These are phyloP conservation scores for Ephydatia muelleri DNA, from an alignment of 37 sponge, comb jelly and placozoan species.

Conservation along the genomic window DNA sequence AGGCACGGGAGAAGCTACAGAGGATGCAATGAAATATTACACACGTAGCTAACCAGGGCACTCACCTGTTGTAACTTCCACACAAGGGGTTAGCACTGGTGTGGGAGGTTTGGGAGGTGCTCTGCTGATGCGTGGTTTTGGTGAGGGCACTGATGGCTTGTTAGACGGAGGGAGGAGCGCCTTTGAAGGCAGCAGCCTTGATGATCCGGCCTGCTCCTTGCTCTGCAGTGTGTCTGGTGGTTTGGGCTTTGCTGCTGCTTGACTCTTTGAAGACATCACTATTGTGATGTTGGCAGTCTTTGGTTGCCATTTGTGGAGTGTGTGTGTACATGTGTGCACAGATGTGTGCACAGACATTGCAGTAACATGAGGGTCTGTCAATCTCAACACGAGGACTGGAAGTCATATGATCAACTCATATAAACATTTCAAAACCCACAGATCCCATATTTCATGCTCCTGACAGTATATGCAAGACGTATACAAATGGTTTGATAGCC, in stretches of 20 bases:
- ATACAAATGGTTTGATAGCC: too few relatives aligned
- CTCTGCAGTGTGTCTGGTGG: not conserved
- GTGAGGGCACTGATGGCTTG: not conserved
- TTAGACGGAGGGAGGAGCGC: not conserved
- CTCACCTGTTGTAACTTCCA: not conserved
- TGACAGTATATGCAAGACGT: too few relatives aligned
- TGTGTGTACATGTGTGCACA: not conserved
- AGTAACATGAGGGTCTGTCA: too few relatives aligned
- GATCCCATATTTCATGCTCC: too few relatives aligned
- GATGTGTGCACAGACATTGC: too few relatives aligned
- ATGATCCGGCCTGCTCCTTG: not conserved
- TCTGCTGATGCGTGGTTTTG: not conserved
- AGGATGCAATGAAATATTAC: not conserved
- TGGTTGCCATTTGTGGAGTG: too few relatives aligned
- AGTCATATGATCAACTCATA: too few relatives aligned
- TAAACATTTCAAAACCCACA: too few relatives aligned
- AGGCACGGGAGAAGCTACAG: conserved; percentile 18
- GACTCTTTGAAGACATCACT: too few relatives aligned
- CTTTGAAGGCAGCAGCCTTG: not conserved
- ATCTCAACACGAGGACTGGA: too few relatives aligned
- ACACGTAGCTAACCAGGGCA: not conserved
- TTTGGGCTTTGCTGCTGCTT: not conserved
- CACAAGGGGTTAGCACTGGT: not conserved
- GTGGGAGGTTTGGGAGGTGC: not conserved
- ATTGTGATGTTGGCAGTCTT: too few relatives aligned